Base-by-base conservation (phyloP, 2,888 invertebrate genomes). In the Drosophila longiperda region DNA sequence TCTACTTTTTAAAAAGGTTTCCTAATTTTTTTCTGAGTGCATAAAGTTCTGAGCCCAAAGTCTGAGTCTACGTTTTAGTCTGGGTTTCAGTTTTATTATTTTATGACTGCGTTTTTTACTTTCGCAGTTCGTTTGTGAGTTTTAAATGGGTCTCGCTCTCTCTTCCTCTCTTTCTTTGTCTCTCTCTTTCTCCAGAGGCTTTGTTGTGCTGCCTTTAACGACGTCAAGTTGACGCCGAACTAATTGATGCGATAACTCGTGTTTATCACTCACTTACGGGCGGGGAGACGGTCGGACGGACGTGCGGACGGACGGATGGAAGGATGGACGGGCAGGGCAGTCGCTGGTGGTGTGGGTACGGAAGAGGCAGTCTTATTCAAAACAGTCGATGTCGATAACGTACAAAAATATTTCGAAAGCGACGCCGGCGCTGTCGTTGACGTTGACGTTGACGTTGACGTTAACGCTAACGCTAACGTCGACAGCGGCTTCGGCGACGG, bases 221-320 rank as follows among this genome's bases (percentile, higher is more conserved):
- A 88, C 90, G 83, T 87, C 87, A 89, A 90, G 80, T 89, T 91
- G 90, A 87, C 87, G 81, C 87, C 89, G 79, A 90, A 90, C 89
- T 90, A 83, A 77, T 82, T 83, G 83, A 90, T 84, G 85, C 87
- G 89, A 89, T 90, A 89, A 90, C 84, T 87, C 84, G 87, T 80
- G 83, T 80, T 78, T 89, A 83, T 84, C 85, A 86, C 90, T 88
- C 89, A 88, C 88, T 88, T 86, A 89, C 82, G 83, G 76, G 66
- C 66, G 64, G 52, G 50, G 59, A 66, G 65, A 49, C 65, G 48
- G 50, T 20, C 52, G 45, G 45, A 26, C 26, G 36, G 29, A 59
- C 73, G 66, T 26, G 26, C 26, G 3, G 26, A 26, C 29, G 29
- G 65, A 40, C 5, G 29, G 29, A 42, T 66, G 40, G 55, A 42